Conservation (phyloP, 2,113 vertebrate species). For the Percopsis transmontana region DNA sequence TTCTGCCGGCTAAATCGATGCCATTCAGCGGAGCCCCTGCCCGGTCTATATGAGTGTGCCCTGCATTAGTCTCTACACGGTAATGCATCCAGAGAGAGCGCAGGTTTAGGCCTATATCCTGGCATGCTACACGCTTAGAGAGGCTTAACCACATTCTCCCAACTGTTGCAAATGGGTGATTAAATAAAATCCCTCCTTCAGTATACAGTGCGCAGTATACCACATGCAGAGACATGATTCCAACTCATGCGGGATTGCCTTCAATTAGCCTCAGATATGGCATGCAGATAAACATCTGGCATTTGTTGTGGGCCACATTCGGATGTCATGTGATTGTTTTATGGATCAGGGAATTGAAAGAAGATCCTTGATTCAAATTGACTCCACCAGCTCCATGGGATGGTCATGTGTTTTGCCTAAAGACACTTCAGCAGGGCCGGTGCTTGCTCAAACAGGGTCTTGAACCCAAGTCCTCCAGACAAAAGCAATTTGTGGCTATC, state of each 20-base stretch:
- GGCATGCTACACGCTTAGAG: constrained; percentile 30
- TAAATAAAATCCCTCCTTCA: constrained; percentile 36
- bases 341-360: too few species aligned
- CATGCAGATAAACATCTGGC: constrained; percentile 47
- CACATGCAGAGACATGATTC: constrained; percentile 11
- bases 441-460: too few species aligned
- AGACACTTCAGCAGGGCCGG: too few species aligned
- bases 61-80: constrained; percentile 52
- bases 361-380: too few species aligned
- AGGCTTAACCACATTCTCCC: constrained; percentile 46
- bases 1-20: constrained; percentile 52
- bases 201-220: constrained; percentile 19
- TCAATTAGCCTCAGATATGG: constrained; percentile 20
- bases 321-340: too few species aligned
- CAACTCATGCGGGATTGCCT: constrained; percentile 6
- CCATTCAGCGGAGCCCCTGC: constrained; percentile 26
- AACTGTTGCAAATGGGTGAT: constrained; percentile 59
- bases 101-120: constrained; percentile 30
- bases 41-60: constrained; percentile 26
- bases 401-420: too few species aligned
- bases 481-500: too few species aligned
- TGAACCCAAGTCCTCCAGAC: too few species aligned
- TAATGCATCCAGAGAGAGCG: constrained; percentile 59
- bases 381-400: too few species aligned
- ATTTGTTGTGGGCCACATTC: too few species aligned